Conservation (phyloP, 2,113 vertebrate species). For the Phalacrocorax pelagicus region DNA sequence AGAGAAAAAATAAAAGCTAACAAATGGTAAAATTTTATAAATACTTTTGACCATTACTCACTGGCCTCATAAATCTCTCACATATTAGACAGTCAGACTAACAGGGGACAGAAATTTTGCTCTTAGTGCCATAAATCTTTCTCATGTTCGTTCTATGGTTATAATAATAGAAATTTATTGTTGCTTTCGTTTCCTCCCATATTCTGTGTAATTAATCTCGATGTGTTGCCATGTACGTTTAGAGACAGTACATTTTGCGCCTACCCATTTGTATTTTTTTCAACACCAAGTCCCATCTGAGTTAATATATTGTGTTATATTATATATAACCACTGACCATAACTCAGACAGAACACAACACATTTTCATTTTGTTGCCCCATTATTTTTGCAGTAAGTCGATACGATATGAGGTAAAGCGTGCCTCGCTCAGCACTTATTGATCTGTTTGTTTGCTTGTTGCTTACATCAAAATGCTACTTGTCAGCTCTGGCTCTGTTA, state of each 20-base stretch:
- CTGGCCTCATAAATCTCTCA: conserved; percentile 28
- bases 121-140: conserved; percentile 41
- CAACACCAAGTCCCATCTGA: conserved; percentile 57
- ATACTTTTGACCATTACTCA: conserved; percentile 26
- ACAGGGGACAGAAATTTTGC: conserved; percentile 50
- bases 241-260: conserved; percentile 56
- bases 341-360: conserved; percentile 76
- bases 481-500: conserved; percentile 66
- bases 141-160: conserved; percentile 20
- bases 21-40: conserved; percentile 26
- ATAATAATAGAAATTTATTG: conserved; percentile 59
- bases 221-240: neutral
- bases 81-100: conserved; percentile 35
- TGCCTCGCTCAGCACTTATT: conserved; percentile 79
- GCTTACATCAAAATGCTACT: conserved; percentile 76
- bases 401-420: conserved; percentile 74
- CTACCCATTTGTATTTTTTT: conserved; percentile 33
- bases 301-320: conserved; percentile 72
- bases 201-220: conserved; percentile 56
- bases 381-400: conserved; percentile 74
- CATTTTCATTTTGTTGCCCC: conserved; percentile 75
- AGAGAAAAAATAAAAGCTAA: conserved; percentile 34
- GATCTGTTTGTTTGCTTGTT: conserved; percentile 73
- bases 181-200: conserved; percentile 32
- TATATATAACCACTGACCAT: conserved; percentile 71